Evolutionary conservation across 2,797 vertebrate genomes (phyloP).

Genomic region (Xenentodon cancila): DNA sequence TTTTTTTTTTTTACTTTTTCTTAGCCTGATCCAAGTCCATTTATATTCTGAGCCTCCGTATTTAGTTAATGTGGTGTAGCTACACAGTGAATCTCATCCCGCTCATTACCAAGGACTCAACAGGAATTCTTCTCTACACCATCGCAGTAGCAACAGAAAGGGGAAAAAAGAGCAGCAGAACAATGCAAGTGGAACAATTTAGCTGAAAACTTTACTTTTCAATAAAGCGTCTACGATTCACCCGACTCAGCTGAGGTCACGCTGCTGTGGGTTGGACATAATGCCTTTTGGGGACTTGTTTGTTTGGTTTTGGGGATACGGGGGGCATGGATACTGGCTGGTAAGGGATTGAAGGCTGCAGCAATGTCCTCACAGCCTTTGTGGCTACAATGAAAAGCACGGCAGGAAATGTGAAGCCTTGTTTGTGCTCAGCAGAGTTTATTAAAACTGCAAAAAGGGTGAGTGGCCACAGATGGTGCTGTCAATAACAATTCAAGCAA

Average conservation of each 20-base stretch:
- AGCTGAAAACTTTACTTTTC: slow-evolving; percentile 7
- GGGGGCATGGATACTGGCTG: slow-evolving; percentile 7
- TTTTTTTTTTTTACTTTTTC: slow-evolving; percentile 19
- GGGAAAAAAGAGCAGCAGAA: background rate
- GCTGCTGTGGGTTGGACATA: slow-evolving; percentile 5
- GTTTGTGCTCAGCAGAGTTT: slow-evolving; percentile 66
- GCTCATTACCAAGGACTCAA: slow-evolving; percentile 43
- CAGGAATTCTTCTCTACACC: slow-evolving; percentile 15
- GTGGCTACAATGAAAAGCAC: slow-evolving; percentile 71
- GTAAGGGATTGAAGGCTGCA: slow-evolving; percentile 13
- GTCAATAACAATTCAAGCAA: slow-evolving; percentile 77
- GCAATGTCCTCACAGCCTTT: slow-evolving; percentile 57
- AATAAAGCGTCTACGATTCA: slow-evolving; percentile 6
- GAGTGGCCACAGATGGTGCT: slow-evolving; percentile 77
- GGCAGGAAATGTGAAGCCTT: slow-evolving; percentile 60
- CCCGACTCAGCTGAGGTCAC: background rate
- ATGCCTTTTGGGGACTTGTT: slow-evolving; percentile 24
- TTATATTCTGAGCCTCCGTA: slow-evolving; percentile 35
- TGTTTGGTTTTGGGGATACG: slow-evolving; percentile 39
- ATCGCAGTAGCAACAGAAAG: slow-evolving; percentile 11
- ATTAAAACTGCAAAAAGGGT: slow-evolving; percentile 77
- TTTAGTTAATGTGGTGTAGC: slow-evolving; percentile 26
- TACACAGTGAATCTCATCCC: slow-evolving; percentile 30
- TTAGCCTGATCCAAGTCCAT: slow-evolving; percentile 41
- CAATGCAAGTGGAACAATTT: slow-evolving; percentile 1